Evolutionary conservation across 2,113 vertebrate genomes (phyloP).

Genomic region (Chaetops frenatus): DNA sequence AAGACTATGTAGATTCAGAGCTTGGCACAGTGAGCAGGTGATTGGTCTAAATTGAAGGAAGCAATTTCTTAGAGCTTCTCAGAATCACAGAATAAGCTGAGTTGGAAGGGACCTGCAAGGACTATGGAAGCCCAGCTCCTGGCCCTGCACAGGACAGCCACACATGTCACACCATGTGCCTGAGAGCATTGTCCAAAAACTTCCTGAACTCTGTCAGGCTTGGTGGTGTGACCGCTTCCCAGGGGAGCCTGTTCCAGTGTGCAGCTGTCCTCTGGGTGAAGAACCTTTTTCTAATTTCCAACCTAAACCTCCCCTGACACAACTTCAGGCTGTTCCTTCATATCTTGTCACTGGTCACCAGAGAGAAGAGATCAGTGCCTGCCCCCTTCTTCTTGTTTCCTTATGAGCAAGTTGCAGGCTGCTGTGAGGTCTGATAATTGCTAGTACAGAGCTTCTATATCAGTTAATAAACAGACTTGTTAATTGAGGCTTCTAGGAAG

Average conservation of each 20-base stretch:
- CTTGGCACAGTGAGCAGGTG: not conserved
- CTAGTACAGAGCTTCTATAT: not conserved
- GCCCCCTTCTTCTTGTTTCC: not conserved
- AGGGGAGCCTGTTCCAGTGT: not conserved
- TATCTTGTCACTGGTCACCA: not conserved
- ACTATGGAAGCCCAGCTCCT: rapidly evolving
- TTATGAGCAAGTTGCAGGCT: not conserved
- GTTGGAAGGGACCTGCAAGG: not conserved
- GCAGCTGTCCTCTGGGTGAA: not conserved
- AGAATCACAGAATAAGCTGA: not conserved
- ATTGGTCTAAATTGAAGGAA: not conserved
- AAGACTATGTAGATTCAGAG: not conserved
- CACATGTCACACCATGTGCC: not conserved
- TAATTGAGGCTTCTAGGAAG: not conserved
- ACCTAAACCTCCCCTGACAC: not conserved
- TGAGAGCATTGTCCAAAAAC: rapidly evolving
- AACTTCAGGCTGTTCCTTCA: not conserved
- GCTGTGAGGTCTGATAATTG: not conserved
- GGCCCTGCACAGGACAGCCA: not conserved
- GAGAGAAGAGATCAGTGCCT: not conserved
- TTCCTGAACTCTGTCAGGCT: not conserved
- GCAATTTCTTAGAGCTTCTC: not conserved
- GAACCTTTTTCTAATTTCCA: not conserved
- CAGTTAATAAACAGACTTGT: not conserved
- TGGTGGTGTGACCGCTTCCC: not conserved